Evolutionary conservation across 1,140 invertebrate genomes (phyloP).

Genomic region (Subanguina moxae): DNA sequence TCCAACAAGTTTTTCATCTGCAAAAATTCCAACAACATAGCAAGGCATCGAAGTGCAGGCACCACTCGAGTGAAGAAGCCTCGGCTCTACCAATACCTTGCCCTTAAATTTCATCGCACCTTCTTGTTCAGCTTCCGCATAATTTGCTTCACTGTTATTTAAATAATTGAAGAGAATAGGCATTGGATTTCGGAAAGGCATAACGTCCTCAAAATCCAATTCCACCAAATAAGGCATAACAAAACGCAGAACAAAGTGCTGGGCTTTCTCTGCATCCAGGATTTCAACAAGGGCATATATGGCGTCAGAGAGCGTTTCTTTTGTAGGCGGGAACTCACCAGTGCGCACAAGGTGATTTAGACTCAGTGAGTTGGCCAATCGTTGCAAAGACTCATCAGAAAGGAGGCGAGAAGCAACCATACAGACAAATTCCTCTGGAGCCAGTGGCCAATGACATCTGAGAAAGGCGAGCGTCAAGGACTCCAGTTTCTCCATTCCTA

Average conservation of each 20-base stretch:
- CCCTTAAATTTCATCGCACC: conserved; percentile 7
- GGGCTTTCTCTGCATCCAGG: conserved; percentile 23
- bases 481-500: conserved; percentile 14
- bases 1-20: conserved; percentile 44
- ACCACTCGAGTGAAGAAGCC: conserved; percentile 43
- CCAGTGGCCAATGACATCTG: conserved; percentile 38
- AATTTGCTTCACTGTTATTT: conserved; percentile 18
- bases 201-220: conserved; percentile 47
- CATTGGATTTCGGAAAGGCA: conserved; percentile 49
- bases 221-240: conserved; percentile 28
- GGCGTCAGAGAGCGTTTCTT: conserved; percentile 24
- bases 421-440: conserved; percentile 44
- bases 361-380: conserved; percentile 29
- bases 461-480: conserved; percentile 23
- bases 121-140: background rate
- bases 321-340: conserved; percentile 32
- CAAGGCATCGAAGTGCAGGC: conserved; percentile 42
- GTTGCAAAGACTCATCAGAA: background rate
- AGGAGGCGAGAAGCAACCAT: conserved; percentile 23
- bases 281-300: conserved; percentile 30
- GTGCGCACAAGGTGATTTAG: conserved; percentile 41
- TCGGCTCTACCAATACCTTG: conserved; percentile 39
- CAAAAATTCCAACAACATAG: conserved; percentile 55
- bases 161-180: conserved; percentile 46
- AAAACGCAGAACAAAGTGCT: conserved; percentile 32